Percentiles rank a stretch among this genome's conserved stretches.
These are phyloP conservation scores for Gambelia wislizenii DNA, from an alignment of 2,797 vertebrate species.

Conservation along the genomic window DNA sequence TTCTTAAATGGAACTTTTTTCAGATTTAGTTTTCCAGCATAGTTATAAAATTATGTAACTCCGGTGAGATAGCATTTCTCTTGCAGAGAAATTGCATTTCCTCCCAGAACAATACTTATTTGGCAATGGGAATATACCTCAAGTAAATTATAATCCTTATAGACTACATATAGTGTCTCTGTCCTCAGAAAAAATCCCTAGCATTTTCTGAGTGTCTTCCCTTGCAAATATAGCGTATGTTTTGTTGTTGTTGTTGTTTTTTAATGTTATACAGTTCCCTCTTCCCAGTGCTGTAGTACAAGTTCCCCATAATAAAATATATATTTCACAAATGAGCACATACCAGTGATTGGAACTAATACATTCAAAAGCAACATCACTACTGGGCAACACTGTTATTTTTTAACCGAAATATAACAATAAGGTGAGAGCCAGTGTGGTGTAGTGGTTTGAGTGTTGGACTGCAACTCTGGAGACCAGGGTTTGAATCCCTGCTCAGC, in stretches of 20 bases:
- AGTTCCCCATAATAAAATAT: background rate
- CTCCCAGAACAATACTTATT: background rate
- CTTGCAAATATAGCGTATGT: background rate
- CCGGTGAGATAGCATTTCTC: background rate
- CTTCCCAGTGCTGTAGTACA: background rate
- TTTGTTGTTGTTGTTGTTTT: too few relatives aligned
- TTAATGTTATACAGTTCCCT: background rate
- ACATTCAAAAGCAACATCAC: too few relatives aligned
- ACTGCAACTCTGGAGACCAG: too few relatives aligned
- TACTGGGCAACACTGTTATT: too few relatives aligned
- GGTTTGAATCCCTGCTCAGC: too few relatives aligned
- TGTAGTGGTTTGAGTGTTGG: too few relatives aligned
- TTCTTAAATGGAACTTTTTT: background rate
- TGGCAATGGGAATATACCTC: background rate
- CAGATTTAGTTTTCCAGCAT: background rate
- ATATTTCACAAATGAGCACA: background rate
- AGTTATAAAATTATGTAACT: background rate
- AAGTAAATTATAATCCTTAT: background rate
- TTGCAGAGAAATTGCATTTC: background rate
- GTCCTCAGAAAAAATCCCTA: background rate
- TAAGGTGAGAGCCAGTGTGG: too few relatives aligned
- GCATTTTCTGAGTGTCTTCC: background rate
- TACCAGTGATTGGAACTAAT: background rate
- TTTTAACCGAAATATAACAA: too few relatives aligned
- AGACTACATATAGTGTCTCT: too few relatives aligned